Conservation (phyloP, 2,888 invertebrate genomes). For the Melieria picta region DNA sequence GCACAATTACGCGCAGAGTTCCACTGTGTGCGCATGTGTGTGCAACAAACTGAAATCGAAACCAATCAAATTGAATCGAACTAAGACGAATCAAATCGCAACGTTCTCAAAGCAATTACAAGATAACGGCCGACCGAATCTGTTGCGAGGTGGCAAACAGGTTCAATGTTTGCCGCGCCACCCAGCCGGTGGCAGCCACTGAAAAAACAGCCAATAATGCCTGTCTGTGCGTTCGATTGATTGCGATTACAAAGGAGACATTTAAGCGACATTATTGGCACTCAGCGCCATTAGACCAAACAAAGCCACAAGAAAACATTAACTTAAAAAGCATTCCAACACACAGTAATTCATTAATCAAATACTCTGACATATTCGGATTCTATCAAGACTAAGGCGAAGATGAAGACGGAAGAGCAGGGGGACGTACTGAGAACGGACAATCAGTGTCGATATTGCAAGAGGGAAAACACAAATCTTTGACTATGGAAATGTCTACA, state of each 20-base stretch:
- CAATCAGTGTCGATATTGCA: too few relatives aligned
- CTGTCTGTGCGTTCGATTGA: constrained; percentile 1
- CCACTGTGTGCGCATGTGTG: too few relatives aligned
- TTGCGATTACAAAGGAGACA: constrained; percentile 1
- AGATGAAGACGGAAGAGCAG: too few relatives aligned
- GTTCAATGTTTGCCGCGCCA: neutral
- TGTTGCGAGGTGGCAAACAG: neutral
- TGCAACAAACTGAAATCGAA: neutral
- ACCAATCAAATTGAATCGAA: neutral
- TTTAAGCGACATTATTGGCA: neutral
- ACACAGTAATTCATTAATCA: neutral
- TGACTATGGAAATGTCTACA: too few relatives aligned
- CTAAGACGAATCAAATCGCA: neutral
- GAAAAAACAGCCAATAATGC: neutral
- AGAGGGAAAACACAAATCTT: too few relatives aligned
- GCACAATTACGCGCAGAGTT: too few relatives aligned
- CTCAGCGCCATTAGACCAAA: neutral
- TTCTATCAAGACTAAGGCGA: too few relatives aligned
- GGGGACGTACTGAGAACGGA: too few relatives aligned
- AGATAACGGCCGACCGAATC: too few relatives aligned
- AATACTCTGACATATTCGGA: neutral
- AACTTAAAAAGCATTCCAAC: neutral
- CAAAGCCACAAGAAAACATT: neutral
- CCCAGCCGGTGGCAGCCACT: neutral
- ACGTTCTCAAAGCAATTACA: too few relatives aligned